phyloP scores from a whole-genome alignment of 1,140 invertebrate species.

The Tenebrio molitor region DNA sequence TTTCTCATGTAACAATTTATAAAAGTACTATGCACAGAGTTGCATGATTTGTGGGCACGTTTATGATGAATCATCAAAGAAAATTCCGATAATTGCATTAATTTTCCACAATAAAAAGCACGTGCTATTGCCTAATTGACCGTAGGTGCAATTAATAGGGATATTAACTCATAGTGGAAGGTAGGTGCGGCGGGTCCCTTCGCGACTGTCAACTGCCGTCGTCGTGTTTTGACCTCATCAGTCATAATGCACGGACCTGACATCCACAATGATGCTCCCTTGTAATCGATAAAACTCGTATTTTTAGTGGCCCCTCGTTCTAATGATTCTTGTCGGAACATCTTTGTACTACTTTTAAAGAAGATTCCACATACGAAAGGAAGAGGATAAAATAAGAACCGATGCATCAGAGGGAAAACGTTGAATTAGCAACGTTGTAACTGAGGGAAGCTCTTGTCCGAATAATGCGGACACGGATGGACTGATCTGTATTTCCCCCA shows the following conservation, averaged over 20 bases:
- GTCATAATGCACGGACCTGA: constrained; percentile 50
- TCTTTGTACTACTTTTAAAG: constrained; percentile 27
- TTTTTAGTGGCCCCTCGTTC: constrained; percentile 22
- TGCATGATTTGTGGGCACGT: no score
- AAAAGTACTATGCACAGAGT: no score
- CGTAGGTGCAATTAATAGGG: constrained; percentile 29
- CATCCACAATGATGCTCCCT: constrained; percentile 46
- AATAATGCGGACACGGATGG: no score
- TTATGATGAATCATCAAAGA: constrained; percentile 22
- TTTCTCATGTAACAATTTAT: no score
- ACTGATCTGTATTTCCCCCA: no score
- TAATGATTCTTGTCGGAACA: constrained; percentile 29
- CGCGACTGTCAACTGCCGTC: constrained; percentile 51
- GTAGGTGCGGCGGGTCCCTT: constrained; percentile 29
- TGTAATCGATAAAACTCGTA: constrained; percentile 32
- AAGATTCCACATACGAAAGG: neutral
- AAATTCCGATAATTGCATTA: constrained; percentile 23
- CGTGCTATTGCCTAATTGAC: constrained; percentile 10
- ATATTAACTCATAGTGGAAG: constrained; percentile 31
- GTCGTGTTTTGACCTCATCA: constrained; percentile 51
- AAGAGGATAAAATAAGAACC: constrained; percentile 2
- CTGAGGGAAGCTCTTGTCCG: neutral
- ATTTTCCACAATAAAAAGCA: neutral
- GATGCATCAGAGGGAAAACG: constrained; percentile 26
- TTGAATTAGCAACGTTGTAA: constrained; percentile 17